Percentiles rank a stretch among this genome's conserved stretches.
These are phyloP conservation scores for Embidobia sp. DNA, from an alignment of 2,888 invertebrate species.

Conservation along the genomic window DNA sequence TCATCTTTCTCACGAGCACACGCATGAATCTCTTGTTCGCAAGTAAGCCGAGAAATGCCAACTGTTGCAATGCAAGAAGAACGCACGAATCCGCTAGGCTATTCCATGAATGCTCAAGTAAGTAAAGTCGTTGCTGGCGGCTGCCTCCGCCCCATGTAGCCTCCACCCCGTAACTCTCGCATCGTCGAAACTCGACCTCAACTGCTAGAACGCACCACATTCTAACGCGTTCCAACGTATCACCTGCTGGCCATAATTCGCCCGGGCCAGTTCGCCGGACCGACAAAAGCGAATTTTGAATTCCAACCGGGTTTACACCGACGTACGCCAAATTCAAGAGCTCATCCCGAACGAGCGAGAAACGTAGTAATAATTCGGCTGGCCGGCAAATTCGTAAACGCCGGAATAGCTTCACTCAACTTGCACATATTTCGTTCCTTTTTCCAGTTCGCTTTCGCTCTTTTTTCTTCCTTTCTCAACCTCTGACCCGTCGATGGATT, in stretches of 20 bases:
- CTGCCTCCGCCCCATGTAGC: conserved; percentile 38
- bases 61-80: conserved; percentile 71
- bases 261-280: conserved; percentile 32
- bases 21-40: conserved; percentile 23
- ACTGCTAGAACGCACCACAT: conserved; percentile 66
- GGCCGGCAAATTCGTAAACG: conserved; percentile 25
- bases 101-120: conserved; percentile 74
- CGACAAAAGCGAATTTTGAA: conserved; percentile 58
- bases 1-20: conserved; percentile 38
- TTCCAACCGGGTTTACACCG: conserved; percentile 33
- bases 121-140: conserved; percentile 63
- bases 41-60: conserved; percentile 67
- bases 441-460: not conserved
- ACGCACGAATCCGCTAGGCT: conserved; percentile 70
- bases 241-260: conserved; percentile 65
- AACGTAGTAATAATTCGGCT: conserved; percentile 31
- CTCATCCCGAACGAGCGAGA: conserved; percentile 24
- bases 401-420: conserved; percentile 10
- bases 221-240: conserved; percentile 71
- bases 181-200: conserved; percentile 56
- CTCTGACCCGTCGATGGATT: conserved; percentile 30
- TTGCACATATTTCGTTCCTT: conserved; percentile 1
- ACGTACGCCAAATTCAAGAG: conserved; percentile 21
- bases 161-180: conserved; percentile 44
- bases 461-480: conserved; percentile 2